Evolutionary conservation across 2,888 invertebrate genomes (phyloP), one percentile per base, ranked within the genome.

Genomic region (Hyles lineata): DNA sequence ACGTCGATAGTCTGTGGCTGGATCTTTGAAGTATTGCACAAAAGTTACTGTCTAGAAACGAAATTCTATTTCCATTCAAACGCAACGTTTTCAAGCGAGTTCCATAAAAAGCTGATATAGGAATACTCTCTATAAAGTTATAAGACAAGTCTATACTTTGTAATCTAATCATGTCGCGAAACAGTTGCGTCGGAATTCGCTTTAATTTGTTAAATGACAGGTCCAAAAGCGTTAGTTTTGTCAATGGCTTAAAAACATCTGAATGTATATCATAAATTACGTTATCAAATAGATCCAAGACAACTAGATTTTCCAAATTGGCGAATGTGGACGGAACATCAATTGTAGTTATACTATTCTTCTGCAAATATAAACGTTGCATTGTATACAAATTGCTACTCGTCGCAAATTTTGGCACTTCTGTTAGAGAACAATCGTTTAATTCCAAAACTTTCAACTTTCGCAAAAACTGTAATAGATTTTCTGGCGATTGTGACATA

Each of bases 21-120:
- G 87, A 88, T 75, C 91, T 92, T 67, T 77, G 86, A 1, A 92
- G 76, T 59, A 92, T 91, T 43, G 91, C 80, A 71, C 87, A 88
- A 78, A 94, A 94, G 75, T 93, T 92, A 50, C 89, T 87, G 25
- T 82, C 80, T 52, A 94, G 82, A 80, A 89, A 93, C 0, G 90
- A 89, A 29, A 93, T 86, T 75, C 79, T 88, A 73, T 94, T 94
- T 60, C 82, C 81, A 0, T 90, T 85, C 25, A 94, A 78, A 79
- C 93, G 92, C 25, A 93, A 78, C 74, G 88, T 87, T 74, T 87
- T 92, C 5, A 92, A 74, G 0, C 80, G 82, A 4, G 90, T 86
- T 0, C 89, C 87, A 73, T 86, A 82, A 29, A 93, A 90, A 1
- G 90, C 86, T 71, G 88, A 87, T 0, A 90, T 85, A 1, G 91